A percentile compares a stretch with the other conserved stretches of the same genome.
Evolutionary conservation across 2,888 invertebrate genomes (phyloP).

Genomic region (Agrochola lychnidis): DNA sequence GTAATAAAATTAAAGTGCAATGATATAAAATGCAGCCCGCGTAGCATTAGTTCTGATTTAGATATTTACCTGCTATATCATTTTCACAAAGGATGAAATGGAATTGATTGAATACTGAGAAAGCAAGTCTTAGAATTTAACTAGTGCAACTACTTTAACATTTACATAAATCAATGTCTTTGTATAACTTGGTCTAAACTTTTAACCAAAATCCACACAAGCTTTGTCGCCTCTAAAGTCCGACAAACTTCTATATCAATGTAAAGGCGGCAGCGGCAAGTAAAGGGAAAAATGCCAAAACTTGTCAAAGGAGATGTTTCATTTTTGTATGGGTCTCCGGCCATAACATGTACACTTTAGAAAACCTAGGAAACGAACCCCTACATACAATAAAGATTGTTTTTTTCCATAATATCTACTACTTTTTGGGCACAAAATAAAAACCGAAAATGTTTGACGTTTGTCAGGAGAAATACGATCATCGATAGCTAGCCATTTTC

Average conservation of each 20-base stretch:
- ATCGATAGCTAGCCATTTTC: no score
- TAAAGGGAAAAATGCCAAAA: no score
- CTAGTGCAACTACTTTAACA: neutral
- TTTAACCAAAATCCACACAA: neutral
- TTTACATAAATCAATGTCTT: neutral
- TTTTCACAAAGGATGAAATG: neutral
- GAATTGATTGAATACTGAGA: neutral
- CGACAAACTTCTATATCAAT: neutral
- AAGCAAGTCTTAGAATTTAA: neutral
- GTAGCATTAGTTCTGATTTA: neutral
- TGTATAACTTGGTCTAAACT: neutral
- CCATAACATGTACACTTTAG: no score
- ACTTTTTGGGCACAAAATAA: no score
- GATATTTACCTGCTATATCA: neutral
- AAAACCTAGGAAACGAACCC: no score
- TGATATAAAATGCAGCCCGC: neutral
- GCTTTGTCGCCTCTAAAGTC: neutral
- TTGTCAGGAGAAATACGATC: no score
- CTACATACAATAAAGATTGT: no score
- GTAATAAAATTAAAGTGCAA: neutral
- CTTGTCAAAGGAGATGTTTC: no score
- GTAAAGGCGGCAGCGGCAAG: neutral
- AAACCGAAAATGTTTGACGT: no score
- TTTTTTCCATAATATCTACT: no score
- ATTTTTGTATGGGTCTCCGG: no score